These are phyloP conservation scores for Chaitophorus viminalis DNA, from an alignment of 2,888 invertebrate genomes.

Conservation along the genomic window DNA sequence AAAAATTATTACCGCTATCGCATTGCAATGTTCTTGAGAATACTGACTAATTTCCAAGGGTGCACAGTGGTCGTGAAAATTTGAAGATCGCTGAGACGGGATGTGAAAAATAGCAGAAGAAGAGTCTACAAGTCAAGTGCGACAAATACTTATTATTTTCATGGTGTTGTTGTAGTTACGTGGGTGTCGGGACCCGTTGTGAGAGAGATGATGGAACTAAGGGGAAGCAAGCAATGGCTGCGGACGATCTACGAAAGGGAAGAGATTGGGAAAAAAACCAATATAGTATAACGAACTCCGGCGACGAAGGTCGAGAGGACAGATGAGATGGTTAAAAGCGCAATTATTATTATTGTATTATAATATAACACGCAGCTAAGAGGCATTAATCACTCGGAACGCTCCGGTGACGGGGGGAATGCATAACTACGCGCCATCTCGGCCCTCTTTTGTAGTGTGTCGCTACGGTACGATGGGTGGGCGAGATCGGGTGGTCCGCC, in stretches of 20 bases:
- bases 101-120: too few species aligned
- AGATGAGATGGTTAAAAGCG: neutral
- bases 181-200: too few species aligned
- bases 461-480: neutral
- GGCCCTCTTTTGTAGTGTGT: neutral
- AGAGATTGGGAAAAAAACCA: neutral
- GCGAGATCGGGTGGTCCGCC: neutral
- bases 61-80: too few species aligned
- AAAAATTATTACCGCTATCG: too few species aligned
- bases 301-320: neutral
- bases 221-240: neutral
- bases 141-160: too few species aligned
- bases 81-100: too few species aligned
- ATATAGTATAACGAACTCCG: neutral
- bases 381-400: slow-evolving; percentile 54
- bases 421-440: neutral
- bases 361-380: neutral
- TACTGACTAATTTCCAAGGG: too few species aligned
- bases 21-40: too few species aligned
- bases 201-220: neutral
- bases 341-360: neutral
- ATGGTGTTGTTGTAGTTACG: too few species aligned
- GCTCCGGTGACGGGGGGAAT: neutral
- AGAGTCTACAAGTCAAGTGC: too few species aligned
- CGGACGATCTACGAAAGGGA: neutral